These are phyloP conservation scores for Drosophila cardini DNA, from an alignment of 1,140 invertebrate species.

Conservation along the genomic window DNA sequence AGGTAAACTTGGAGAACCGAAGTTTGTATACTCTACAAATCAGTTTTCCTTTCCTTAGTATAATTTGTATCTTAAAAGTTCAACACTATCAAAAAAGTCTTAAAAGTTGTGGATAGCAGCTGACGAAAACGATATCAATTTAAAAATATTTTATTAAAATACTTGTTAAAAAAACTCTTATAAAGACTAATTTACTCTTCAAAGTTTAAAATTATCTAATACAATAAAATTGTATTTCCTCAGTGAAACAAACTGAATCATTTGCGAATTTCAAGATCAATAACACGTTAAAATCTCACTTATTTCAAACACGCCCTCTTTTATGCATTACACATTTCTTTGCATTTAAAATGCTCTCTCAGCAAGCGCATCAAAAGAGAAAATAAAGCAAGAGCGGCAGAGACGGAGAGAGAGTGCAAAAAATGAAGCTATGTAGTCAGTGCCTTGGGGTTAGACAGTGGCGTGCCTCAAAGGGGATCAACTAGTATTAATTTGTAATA, in stretches of 20 bases:
- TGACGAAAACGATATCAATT: too few relatives aligned
- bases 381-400: background rate
- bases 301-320: slow-evolving; percentile 7
- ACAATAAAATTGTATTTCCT: too few relatives aligned
- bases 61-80: too few relatives aligned
- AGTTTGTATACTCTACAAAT: background rate
- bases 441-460: slow-evolving; percentile 2
- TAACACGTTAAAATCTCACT: background rate
- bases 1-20: background rate
- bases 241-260: background rate
- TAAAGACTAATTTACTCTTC: too few relatives aligned
- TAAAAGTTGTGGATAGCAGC: too few relatives aligned
- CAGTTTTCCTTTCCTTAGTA: too few relatives aligned
- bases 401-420: background rate
- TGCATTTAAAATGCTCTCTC: slow-evolving; percentile 1
- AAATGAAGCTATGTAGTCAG: slow-evolving; percentile 8
- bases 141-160: too few relatives aligned
- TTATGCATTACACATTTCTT: slow-evolving; percentile 9
- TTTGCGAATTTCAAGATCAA: background rate
- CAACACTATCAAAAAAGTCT: too few relatives aligned
- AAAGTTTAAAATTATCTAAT: too few relatives aligned
- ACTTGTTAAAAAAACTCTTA: too few relatives aligned
- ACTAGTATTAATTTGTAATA: background rate
- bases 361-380: background rate
- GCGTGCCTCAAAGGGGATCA: background rate